A percentile compares a stretch with the other conserved stretches of the same genome.
phyloP scores from a whole-genome alignment of 1,140 invertebrate species.

The Aphelenchoides besseyi region DNA sequence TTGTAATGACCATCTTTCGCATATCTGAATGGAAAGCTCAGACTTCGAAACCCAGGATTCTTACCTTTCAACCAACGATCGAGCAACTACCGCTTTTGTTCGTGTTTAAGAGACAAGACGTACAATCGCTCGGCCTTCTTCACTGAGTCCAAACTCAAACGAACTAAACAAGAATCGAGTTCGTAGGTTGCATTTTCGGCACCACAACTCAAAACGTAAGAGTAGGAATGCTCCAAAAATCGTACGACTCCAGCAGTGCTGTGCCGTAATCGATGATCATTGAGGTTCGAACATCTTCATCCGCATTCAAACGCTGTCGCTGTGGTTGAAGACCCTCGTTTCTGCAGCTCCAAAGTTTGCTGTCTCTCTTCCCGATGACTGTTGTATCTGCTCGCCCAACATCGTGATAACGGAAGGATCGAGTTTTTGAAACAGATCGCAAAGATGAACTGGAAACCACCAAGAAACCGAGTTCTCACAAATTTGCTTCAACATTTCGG shows the following conservation, averaged over 20 bases:
- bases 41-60: neutral
- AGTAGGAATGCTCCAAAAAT: constrained; percentile 21
- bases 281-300: neutral
- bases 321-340: neutral
- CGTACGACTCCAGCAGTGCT: constrained; percentile 7
- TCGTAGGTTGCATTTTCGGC: neutral
- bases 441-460: constrained; percentile 26
- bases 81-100: neutral
- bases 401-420: constrained; percentile 11
- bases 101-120: constrained; percentile 8
- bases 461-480: constrained; percentile 3
- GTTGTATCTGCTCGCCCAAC: neutral
- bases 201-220: constrained; percentile 4
- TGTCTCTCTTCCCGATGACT: neutral
- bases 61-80: constrained; percentile 16
- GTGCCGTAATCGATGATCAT: constrained; percentile 20
- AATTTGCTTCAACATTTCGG: constrained; percentile 21
- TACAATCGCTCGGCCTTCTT: constrained; percentile 22
- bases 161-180: neutral
- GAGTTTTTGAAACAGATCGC: constrained; percentile 18
- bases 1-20: constrained; percentile 1
- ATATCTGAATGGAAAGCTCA: constrained; percentile 13
- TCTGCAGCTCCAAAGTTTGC: neutral
- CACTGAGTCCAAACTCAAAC: constrained; percentile 7
- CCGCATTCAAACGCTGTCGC: neutral